Conservation (phyloP, 1,140 invertebrate species). For the Drosophila quadrilineata region DNA sequence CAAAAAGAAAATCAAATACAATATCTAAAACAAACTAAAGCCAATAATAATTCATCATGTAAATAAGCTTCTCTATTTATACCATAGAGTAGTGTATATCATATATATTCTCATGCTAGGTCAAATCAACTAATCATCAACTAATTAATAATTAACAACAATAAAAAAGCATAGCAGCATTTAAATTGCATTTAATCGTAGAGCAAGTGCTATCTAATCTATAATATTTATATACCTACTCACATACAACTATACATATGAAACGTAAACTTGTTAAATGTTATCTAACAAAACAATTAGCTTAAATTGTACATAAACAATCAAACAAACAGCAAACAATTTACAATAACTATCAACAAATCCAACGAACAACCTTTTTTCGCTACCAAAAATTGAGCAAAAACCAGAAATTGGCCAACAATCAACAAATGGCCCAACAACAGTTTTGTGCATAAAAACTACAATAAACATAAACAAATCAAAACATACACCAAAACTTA, state of each 20-base stretch:
- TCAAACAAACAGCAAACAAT: too few relatives aligned
- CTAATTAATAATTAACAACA: conserved; percentile 26
- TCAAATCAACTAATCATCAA: conserved; percentile 39
- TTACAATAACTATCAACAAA: conserved; percentile 64
- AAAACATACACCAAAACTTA: conserved; percentile 36
- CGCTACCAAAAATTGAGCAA: conserved; percentile 61
- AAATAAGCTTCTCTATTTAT: conserved; percentile 67
- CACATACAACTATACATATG: too few relatives aligned
- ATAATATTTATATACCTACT: conserved; percentile 14
- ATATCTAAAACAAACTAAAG: conserved; percentile 35
- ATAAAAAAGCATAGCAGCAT: conserved; percentile 62
- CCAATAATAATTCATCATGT: conserved; percentile 60
- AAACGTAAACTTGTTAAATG: conserved; percentile 51
- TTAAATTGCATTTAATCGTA: conserved; percentile 47
- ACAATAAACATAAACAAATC: conserved; percentile 34
- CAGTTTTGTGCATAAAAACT: conserved; percentile 47
- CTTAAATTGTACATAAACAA: conserved; percentile 65
- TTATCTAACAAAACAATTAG: conserved; percentile 47
- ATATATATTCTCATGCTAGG: conserved; percentile 40
- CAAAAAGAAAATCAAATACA: conserved; percentile 4
- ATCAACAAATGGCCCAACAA: conserved; percentile 16
- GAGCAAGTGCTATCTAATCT: conserved; percentile 22
- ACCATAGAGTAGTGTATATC: conserved; percentile 63
- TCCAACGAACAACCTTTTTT: conserved; percentile 75
- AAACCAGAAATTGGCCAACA: conserved; percentile 22